These are phyloP conservation scores for Caranx melampygus DNA, from an alignment of 2,113 vertebrate genomes.

Conservation along the genomic window DNA sequence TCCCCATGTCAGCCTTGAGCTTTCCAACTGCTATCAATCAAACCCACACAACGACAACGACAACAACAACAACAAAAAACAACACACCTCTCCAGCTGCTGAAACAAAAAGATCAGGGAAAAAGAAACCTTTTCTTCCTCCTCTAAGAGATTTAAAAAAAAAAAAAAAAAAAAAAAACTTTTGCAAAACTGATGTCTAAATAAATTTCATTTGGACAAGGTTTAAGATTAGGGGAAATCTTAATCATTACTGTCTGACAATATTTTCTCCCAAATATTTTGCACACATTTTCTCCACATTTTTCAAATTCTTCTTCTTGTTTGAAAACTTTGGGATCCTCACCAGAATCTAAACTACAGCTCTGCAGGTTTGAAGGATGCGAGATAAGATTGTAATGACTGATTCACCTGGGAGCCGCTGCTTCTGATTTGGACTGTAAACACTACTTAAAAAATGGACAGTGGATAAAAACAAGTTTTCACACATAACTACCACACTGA, in stretches of 20 bases:
- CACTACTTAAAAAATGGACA: neutral
- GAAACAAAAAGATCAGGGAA: neutral
- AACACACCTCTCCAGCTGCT: neutral
- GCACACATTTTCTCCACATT: neutral
- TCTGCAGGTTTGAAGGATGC: neutral
- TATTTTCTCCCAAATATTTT: neutral
- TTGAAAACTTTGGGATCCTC: neutral
- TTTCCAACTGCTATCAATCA: slow-evolving; percentile 19
- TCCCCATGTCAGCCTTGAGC: neutral
- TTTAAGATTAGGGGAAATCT: neutral
- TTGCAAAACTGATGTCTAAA: neutral
- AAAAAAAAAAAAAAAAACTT: neutral
- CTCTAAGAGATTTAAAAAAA: neutral
- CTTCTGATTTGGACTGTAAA: neutral
- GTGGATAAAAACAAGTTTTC: neutral
- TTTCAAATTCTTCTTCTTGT: neutral
- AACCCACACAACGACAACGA: neutral
- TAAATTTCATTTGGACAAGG: neutral
- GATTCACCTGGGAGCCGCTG: neutral
- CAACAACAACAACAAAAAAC: neutral
- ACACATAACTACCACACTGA: neutral
- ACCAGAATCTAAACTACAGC: neutral
- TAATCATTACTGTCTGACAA: neutral
- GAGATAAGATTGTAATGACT: neutral
- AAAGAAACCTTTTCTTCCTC: neutral